phyloP scores from a whole-genome alignment of 2,113 vertebrate genomes.

The Coptodon bakossiorum region DNA sequence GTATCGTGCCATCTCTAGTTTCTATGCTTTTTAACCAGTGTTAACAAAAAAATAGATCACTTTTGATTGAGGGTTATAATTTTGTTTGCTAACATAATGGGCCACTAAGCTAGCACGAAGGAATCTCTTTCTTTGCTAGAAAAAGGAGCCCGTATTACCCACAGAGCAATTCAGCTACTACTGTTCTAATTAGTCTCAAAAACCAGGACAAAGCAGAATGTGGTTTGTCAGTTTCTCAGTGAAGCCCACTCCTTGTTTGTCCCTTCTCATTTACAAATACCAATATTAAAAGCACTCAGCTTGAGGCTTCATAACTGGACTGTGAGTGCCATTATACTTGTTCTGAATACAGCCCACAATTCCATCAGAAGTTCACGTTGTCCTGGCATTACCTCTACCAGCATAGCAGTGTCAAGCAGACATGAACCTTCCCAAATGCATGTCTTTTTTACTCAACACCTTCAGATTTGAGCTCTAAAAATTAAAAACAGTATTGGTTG shows the following conservation, averaged over 20 bases:
- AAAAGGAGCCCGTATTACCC: background rate
- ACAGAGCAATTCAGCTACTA: background rate
- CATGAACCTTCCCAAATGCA: background rate
- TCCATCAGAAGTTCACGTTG: background rate
- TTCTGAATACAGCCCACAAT: background rate
- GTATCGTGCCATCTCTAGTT: too few species aligned
- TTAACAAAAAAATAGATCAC: background rate
- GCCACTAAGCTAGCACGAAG: background rate
- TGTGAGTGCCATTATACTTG: background rate
- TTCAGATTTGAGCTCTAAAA: background rate
- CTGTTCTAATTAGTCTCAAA: background rate
- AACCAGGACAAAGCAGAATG: background rate
- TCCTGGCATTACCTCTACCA: background rate
- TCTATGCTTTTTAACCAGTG: background rate
- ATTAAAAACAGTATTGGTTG: background rate
- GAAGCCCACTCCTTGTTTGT: background rate
- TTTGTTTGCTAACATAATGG: background rate
- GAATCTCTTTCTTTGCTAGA: background rate
- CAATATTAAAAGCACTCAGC: background rate
- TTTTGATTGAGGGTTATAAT: background rate
- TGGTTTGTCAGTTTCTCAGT: background rate
- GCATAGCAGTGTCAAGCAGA: background rate
- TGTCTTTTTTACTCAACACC: background rate
- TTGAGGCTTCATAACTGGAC: background rate
- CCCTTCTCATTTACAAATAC: background rate